A percentile compares a stretch with the other conserved stretches of the same genome.
Evolutionary conservation across 2,113 vertebrate genomes (phyloP).

Genomic region (Scomber scombrus): DNA sequence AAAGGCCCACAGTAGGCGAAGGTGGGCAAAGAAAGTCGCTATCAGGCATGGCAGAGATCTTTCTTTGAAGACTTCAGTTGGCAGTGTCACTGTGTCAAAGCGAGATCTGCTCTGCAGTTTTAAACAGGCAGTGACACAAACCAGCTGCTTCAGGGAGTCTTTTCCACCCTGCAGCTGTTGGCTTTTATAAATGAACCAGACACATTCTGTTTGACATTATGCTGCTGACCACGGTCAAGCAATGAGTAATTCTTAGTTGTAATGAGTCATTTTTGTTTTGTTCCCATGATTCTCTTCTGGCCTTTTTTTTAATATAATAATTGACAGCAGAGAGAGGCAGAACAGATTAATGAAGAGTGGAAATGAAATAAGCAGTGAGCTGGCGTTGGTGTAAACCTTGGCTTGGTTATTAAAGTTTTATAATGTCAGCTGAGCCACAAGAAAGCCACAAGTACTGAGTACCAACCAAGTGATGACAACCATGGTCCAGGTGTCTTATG

Average conservation of each 20-base stretch:
- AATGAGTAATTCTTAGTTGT: neutral
- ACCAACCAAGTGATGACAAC: neutral
- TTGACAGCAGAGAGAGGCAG: neutral
- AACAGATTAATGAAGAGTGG: neutral
- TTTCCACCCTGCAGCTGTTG: neutral
- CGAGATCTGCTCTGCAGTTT: constrained; percentile 10
- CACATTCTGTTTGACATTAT: constrained; percentile 24
- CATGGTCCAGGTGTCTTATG: neutral
- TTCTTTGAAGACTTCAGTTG: constrained; percentile 31
- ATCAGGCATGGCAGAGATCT: neutral
- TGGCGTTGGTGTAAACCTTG: neutral
- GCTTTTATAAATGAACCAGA: constrained; percentile 36
- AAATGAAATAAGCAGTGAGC: neutral
- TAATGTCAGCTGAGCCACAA: neutral
- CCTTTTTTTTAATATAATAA: neutral
- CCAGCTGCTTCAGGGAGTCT: constrained; percentile 43
- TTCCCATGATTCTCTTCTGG: neutral
- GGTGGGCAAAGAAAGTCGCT: constrained; percentile 7
- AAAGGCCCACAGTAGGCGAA: neutral
- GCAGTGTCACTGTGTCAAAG: constrained; percentile 31
- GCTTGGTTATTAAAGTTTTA: neutral
- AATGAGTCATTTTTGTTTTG: neutral
- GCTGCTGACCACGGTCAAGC: neutral
- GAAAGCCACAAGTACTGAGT: neutral
- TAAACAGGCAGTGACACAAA: constrained; percentile 35